Conservation (phyloP, 2,797 vertebrate genomes). For the Mormyrops attenuatus region DNA sequence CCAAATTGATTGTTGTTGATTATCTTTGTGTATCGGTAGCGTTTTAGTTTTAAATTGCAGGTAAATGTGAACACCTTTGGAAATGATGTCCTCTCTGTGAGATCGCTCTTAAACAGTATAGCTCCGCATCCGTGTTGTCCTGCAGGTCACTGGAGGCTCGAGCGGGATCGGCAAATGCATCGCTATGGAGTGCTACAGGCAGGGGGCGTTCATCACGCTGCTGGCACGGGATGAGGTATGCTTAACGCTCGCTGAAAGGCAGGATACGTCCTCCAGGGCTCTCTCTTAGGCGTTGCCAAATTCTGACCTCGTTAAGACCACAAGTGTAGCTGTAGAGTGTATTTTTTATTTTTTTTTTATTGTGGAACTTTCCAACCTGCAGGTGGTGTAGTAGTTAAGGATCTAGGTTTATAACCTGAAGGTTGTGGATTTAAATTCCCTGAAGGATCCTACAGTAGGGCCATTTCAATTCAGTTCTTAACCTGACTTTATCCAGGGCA, state of each 20-base stretch:
- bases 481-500: not conserved
- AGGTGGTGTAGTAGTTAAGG: not conserved
- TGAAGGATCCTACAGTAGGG: not conserved
- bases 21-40: not conserved
- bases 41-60: not conserved
- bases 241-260: not conserved
- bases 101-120: not conserved
- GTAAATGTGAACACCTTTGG: not conserved
- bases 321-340: not conserved
- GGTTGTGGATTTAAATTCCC: not conserved
- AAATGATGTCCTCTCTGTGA: not conserved
- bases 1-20: not conserved
- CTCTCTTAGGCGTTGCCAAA: not conserved
- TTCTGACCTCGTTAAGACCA: not conserved
- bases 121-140: not conserved
- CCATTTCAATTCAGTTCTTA: not conserved
- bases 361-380: not conserved
- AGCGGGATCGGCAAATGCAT: conserved; percentile 95
- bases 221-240: conserved; percentile 93
- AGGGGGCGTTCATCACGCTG: conserved; percentile 94
- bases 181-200: conserved; percentile 89
- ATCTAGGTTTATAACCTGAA: not conserved
- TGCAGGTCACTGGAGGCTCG: conserved; percentile 91
- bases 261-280: not conserved
- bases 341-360: not conserved